Percentiles rank a stretch among this genome's conserved stretches.
phyloP scores from a whole-genome alignment of 2,113 vertebrate genomes.

The Symphodus melops region DNA sequence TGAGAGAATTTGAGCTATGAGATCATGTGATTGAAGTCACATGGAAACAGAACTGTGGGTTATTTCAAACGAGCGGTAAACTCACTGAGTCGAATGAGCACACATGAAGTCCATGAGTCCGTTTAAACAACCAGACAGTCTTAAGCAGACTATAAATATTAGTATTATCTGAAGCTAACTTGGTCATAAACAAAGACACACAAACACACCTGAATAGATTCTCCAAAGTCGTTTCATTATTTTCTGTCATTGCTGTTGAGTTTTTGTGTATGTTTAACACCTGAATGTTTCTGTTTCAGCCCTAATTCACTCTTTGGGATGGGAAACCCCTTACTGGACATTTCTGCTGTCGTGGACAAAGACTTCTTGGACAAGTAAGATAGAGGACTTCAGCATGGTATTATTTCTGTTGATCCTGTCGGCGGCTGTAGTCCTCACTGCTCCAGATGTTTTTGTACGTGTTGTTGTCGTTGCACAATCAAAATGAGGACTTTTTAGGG shows the following conservation, averaged over 20 bases:
- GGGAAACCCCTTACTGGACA: slow-evolving; percentile 98
- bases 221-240: background rate
- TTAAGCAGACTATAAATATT: background rate
- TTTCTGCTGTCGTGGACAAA: slow-evolving; percentile 95
- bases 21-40: slow-evolving; percentile 36
- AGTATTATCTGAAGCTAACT: background rate
- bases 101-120: background rate
- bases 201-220: background rate
- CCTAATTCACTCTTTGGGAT: slow-evolving; percentile 96
- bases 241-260: background rate
- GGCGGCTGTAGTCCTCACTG: background rate
- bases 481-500: too few species aligned
- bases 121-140: background rate
- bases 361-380: slow-evolving; percentile 98
- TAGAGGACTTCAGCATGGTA: background rate
- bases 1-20: background rate
- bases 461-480: too few species aligned
- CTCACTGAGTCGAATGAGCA: background rate
- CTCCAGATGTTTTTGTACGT: background rate
- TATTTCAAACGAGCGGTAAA: background rate
- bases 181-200: background rate
- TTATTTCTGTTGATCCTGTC: background rate
- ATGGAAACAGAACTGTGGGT: slow-evolving; percentile 14
- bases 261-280: background rate
- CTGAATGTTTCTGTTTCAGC: slow-evolving; percentile 81